Conservation (phyloP, 2,797 vertebrate species). For the Sarcoramphus papa region DNA sequence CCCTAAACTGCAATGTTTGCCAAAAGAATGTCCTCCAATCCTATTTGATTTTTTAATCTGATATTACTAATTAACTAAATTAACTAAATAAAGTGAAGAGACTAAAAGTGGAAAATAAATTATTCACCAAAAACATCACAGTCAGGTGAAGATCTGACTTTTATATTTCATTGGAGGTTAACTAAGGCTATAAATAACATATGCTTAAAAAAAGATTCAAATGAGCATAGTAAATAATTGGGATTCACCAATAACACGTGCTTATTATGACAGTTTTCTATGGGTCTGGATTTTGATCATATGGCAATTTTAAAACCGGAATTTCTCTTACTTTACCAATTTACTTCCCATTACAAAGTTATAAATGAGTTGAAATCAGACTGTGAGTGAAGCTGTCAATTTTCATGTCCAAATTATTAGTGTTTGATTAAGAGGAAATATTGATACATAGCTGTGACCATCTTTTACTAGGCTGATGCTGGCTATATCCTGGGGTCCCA, state of each 20-base stretch:
- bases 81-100: not conserved
- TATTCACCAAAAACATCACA: not conserved
- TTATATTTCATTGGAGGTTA: not conserved
- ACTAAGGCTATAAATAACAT: not conserved
- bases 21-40: not conserved
- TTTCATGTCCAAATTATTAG: not conserved
- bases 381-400: not conserved
- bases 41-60: not conserved
- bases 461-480: not conserved
- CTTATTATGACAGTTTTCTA: not conserved
- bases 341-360: not conserved
- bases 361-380: not conserved
- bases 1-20: not conserved
- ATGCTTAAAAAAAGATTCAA: not conserved
- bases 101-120: not conserved
- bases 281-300: not conserved
- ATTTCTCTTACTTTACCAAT: not conserved
- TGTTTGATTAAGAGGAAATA: not conserved
- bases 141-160: not conserved
- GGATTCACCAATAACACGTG: not conserved
- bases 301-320: not conserved
- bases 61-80: not conserved
- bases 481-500: not conserved
- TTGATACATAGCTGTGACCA: not conserved
- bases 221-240: not conserved